Evolutionary conservation across 2,888 invertebrate species (phyloP).

Genomic region (Clanis bilineata): DNA sequence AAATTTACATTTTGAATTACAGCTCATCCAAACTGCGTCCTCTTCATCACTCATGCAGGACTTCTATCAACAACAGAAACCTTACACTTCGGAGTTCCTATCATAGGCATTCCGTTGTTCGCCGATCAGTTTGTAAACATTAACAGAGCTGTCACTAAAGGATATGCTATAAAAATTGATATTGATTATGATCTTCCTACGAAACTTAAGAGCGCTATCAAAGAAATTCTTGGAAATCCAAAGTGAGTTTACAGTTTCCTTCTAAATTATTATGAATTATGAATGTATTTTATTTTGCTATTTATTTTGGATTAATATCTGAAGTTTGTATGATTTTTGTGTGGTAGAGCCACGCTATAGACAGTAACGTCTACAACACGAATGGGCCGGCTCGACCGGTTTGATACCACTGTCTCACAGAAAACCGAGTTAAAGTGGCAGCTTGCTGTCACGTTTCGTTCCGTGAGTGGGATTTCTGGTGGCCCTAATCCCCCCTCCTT

Average conservation of each 20-base stretch:
- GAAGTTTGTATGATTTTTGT: no score
- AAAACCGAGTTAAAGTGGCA: no score
- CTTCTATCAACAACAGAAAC: conserved; percentile 50
- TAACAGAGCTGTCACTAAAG: conserved; percentile 41
- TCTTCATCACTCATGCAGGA: conserved; percentile 60
- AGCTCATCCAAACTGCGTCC: conserved; percentile 51
- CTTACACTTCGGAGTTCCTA: conserved; percentile 47
- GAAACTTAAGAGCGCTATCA: conserved; percentile 39
- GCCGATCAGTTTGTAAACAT: conserved; percentile 54
- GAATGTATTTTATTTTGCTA: no score
- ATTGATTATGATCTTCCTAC: conserved; percentile 33
- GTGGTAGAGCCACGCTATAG: no score
- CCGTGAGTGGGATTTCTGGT: no score
- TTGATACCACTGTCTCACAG: no score
- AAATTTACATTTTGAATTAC: conserved; percentile 21
- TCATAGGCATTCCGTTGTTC: conserved; percentile 52
- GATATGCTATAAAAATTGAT: conserved; percentile 42
- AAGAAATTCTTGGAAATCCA: conserved; percentile 33
- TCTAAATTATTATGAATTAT: no score
- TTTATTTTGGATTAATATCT: no score
- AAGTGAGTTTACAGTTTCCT: conserved; percentile 37
- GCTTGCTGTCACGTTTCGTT: no score
- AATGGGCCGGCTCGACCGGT: no score
- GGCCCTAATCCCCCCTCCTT: no score
- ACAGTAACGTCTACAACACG: no score